phyloP scores from a whole-genome alignment of 2,888 invertebrate species.

The Creontiades dilutus region DNA sequence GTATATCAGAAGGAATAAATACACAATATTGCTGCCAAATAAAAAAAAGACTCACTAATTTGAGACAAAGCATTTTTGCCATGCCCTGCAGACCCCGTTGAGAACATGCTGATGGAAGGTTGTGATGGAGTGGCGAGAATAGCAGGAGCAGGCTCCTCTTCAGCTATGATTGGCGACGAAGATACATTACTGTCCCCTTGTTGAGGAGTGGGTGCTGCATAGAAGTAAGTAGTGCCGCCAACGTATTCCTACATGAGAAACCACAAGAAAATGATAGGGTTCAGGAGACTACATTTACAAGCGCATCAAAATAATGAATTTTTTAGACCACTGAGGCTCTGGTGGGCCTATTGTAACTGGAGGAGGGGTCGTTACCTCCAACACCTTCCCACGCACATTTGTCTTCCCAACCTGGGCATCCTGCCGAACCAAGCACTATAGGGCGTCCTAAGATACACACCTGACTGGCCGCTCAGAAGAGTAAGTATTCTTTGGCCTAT shows the following conservation, averaged over 20 bases:
- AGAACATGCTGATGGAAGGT: conserved; percentile 81
- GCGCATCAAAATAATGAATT: not conserved
- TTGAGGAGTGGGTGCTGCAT: conserved; percentile 80
- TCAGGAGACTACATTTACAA: not conserved
- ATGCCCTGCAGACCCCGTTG: conserved; percentile 82
- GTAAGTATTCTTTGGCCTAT: too few relatives aligned
- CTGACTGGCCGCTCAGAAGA: too few relatives aligned
- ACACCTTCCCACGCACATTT: too few relatives aligned
- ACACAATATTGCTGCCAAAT: too few relatives aligned
- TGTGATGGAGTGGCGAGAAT: conserved; percentile 54
- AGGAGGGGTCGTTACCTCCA: too few relatives aligned
- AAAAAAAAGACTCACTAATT: conserved; percentile 75
- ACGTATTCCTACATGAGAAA: conserved; percentile 86
- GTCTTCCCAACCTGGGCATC: too few relatives aligned
- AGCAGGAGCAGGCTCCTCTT: conserved; percentile 64
- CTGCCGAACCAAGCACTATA: too few relatives aligned
- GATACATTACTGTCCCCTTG: conserved; percentile 21
- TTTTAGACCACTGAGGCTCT: too few relatives aligned
- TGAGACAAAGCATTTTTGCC: conserved; percentile 79
- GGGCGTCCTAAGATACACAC: too few relatives aligned
- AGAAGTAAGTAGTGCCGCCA: conserved; percentile 97
- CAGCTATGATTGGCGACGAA: conserved; percentile 62
- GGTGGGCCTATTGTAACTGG: too few relatives aligned
- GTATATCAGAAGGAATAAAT: too few relatives aligned
- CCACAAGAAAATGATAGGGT: not conserved